Evolutionary conservation across 64 coral and sea anemone genomes (phyloP).

Genomic region (Acropora yongei): DNA sequence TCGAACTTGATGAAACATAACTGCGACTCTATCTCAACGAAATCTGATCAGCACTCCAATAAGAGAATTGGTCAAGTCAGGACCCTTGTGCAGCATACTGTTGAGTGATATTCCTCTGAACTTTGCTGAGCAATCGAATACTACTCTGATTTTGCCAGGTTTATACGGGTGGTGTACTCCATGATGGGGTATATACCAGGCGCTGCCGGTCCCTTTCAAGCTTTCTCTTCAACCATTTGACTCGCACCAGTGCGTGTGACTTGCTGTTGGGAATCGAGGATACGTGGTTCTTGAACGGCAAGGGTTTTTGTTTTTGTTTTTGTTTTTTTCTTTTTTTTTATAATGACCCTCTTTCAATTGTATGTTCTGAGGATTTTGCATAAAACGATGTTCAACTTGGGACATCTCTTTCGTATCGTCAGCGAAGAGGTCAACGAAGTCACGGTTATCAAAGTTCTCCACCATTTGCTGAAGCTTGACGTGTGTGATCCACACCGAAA

Average conservation of each 20-base stretch:
- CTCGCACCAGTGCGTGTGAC: not conserved
- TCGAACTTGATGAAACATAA: constrained; percentile 63
- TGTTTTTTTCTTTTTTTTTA: no score
- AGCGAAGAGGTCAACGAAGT: not conserved
- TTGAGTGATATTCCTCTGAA: constrained; percentile 49
- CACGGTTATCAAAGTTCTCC: constrained; percentile 11
- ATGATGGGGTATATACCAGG: constrained; percentile 73
- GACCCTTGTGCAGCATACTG: constrained; percentile 56
- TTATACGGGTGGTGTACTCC: constrained; percentile 44
- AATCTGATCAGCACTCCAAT: constrained; percentile 51
- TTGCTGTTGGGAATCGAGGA: not conserved
- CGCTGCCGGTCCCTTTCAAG: constrained; percentile 31
- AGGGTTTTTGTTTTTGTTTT: no score
- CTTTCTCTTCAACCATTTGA: constrained; percentile 24
- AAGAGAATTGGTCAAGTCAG: constrained; percentile 46
- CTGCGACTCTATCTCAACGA: constrained; percentile 39
- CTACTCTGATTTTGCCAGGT: constrained; percentile 54
- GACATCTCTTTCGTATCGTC: not conserved
- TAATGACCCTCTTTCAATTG: not conserved
- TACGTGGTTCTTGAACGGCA: not conserved
- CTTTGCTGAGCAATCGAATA: constrained; percentile 63
- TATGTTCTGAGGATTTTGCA: not conserved
- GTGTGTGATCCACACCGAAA: not conserved
- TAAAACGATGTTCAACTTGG: not conserved
- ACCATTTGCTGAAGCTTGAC: not conserved